Evolutionary conservation across 2,113 vertebrate genomes (phyloP).

Genomic region (Pterocles orientalis): DNA sequence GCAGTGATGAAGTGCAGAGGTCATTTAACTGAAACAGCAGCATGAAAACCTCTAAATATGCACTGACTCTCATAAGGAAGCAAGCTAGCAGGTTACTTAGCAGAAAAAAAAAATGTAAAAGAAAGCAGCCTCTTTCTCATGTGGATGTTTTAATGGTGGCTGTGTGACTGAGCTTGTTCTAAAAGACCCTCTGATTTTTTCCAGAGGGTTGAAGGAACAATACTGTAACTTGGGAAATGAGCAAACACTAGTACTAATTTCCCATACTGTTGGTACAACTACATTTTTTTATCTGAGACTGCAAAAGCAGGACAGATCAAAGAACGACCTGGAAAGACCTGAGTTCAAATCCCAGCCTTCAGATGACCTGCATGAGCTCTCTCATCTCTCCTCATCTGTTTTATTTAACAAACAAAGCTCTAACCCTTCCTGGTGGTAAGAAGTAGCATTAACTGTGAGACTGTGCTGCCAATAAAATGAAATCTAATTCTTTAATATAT

Average conservation of each 20-base stretch:
- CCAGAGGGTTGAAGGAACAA: background rate
- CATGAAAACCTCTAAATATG: background rate
- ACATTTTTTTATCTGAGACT: background rate
- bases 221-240: background rate
- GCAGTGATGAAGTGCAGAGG: background rate
- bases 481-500: background rate
- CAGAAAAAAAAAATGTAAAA: background rate
- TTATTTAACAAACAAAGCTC: background rate
- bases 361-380: background rate
- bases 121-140: background rate
- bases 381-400: background rate
- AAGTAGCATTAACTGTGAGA: background rate
- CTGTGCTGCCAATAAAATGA: background rate
- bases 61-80: background rate
- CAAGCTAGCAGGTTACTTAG: background rate
- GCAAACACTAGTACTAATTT: background rate
- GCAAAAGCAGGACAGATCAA: background rate
- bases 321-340: background rate
- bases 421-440: background rate
- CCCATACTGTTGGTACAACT: background rate
- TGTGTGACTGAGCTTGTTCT: background rate
- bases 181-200: background rate
- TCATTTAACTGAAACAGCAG: conserved; percentile 6
- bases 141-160: background rate
- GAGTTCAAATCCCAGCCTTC: background rate